Evolutionary conservation across 1,140 invertebrate genomes (phyloP), one percentile per base, ranked within the genome.

Genomic region (Acromyrmex charruanus): DNA sequence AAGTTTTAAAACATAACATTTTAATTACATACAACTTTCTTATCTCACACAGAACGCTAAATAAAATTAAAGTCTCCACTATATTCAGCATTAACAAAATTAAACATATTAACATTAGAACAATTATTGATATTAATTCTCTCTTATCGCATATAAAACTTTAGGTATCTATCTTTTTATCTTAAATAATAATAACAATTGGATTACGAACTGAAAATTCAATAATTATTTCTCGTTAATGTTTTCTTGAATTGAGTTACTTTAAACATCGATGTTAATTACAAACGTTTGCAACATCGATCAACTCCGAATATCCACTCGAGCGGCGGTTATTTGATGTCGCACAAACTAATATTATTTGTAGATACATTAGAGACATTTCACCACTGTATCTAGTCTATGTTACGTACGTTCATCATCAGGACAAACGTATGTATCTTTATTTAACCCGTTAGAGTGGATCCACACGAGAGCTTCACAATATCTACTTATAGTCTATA

Each of bases 261-360:
- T 65, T 79, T 39, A 61, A 66, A 16, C 18, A 66, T 49, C 5
- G 18, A 65, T 65, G 31, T 39, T 65, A 79, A 79, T 79, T 77
- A 65, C 75, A 49, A 51, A 79, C 18, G 44, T 18, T 49, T 31
- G 25, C 39, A 51, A 79, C 61, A 39, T 77, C 59, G 21, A 79
- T 65, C 39, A 63, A 77, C 75, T 65, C 25, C 25, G 39, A 66
- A 77, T 44, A 55, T 0, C 7, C 25, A 31, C 39, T n/a, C 18
- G 18, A 3, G 25, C 75, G 18, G 21, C 25, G 21, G 21, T 61
- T 77, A 49, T 79, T 79, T 79, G 25, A 65, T 77, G 16, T 66
- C 55, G 25, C 25, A 25, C 25, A 49, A 65, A 65, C 39, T 65
- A 77, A 77, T 77, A 77, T 44, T 77, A 66, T 79, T 66, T 79